These are phyloP conservation scores for Drosophila nigrodunni DNA, from an alignment of 1,140 invertebrate genomes.

Conservation along the genomic window DNA sequence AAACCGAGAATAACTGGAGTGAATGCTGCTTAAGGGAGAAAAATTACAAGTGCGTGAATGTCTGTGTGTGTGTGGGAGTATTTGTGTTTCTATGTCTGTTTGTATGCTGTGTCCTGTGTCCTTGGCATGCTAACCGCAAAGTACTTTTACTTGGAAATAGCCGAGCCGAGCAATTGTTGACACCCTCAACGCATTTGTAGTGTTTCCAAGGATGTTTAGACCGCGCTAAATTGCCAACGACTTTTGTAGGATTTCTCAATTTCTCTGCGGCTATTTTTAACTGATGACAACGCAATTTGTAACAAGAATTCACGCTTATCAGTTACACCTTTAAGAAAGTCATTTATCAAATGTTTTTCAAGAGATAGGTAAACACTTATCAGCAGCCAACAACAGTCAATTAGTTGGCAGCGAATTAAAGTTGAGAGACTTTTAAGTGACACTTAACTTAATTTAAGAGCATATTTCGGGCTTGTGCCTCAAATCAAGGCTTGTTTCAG, in stretches of 20 bases:
- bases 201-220: constrained; percentile 69
- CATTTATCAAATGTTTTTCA: too few species aligned
- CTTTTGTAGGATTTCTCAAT: constrained; percentile 61
- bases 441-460: too few species aligned
- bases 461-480: too few species aligned
- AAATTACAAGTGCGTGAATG: background rate
- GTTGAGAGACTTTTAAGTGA: too few species aligned
- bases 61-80: constrained; percentile 13
- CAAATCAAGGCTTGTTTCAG: too few species aligned
- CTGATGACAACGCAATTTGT: constrained; percentile 15
- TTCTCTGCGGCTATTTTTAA: constrained; percentile 53
- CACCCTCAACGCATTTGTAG: constrained; percentile 66
- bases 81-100: background rate
- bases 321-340: background rate
- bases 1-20: background rate
- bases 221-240: constrained; percentile 52
- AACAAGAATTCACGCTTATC: constrained; percentile 17
- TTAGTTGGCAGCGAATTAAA: too few species aligned
- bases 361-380: background rate
- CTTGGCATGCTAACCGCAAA: constrained; percentile 60
- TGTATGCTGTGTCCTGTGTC: constrained; percentile 42
- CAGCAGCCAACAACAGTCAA: background rate
- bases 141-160: constrained; percentile 57
- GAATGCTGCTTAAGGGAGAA: constrained; percentile 24
- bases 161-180: constrained; percentile 33